Evolutionary conservation across 2,888 invertebrate species (phyloP).

Genomic region (Branchellion lobata): DNA sequence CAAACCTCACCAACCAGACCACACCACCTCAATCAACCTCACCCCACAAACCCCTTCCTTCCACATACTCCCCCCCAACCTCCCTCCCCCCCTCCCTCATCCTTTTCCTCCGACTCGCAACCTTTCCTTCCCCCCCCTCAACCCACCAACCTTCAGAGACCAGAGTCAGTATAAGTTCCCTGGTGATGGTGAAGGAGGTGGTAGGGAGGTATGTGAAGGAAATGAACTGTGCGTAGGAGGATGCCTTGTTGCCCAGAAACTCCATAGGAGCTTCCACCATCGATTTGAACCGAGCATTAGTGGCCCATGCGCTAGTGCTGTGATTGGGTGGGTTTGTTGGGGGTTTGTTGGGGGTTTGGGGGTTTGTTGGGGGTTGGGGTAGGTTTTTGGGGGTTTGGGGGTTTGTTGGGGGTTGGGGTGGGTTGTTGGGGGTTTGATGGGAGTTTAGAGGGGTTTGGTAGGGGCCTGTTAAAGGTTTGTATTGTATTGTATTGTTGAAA

Average conservation of each 20-base stretch:
- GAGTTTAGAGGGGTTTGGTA: no score
- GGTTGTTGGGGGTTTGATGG: no score
- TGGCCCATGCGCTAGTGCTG: slow-evolving; percentile 35
- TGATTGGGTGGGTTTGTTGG: neutral
- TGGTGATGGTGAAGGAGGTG: slow-evolving; percentile 14
- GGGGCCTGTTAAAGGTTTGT: no score
- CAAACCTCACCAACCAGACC: no score
- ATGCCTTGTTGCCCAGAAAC: slow-evolving; percentile 49
- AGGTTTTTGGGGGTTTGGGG: no score
- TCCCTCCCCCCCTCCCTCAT: neutral
- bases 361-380: no score
- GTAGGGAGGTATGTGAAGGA: slow-evolving; percentile 38
- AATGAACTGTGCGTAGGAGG: slow-evolving; percentile 50
- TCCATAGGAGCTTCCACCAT: slow-evolving; percentile 47
- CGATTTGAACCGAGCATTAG: neutral
- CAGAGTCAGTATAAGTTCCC: slow-evolving; percentile 38
- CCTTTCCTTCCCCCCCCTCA: no score
- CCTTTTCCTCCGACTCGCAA: neutral
- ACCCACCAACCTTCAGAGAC: slow-evolving; percentile 40
- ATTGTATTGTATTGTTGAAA: no score
- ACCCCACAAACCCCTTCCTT: no score
- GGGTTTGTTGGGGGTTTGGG: no score
- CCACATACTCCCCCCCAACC: neutral
- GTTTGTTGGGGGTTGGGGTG: no score
- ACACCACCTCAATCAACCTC: neutral